Evolutionary conservation across 1,140 invertebrate genomes (phyloP).

Genomic region (Philotrypesis tridentata): DNA sequence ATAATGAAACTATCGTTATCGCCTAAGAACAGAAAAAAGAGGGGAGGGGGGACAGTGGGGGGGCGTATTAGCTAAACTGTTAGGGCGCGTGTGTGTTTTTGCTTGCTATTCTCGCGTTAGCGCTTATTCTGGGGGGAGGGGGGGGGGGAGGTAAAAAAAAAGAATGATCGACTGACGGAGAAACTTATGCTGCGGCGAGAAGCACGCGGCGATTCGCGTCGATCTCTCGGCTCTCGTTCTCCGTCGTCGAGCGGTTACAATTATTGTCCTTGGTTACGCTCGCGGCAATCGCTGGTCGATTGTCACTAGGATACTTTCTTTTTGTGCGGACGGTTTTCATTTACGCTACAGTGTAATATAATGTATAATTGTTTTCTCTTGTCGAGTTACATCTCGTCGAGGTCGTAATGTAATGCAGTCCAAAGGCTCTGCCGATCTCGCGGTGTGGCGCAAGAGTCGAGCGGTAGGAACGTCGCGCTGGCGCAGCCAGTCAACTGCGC

Average conservation of each 20-base stretch:
- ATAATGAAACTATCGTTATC: constrained; percentile 42
- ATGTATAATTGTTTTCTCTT: constrained; percentile 18
- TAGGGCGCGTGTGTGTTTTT: constrained; percentile 17
- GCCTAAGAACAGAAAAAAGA: constrained; percentile 37
- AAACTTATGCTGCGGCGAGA: not conserved
- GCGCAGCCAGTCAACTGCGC: no score
- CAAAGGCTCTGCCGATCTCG: constrained; percentile 26
- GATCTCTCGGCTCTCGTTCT: not conserved
- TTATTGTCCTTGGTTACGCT: constrained; percentile 42
- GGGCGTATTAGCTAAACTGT: not conserved
- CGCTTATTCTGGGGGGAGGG: not conserved
- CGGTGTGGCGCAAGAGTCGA: not conserved
- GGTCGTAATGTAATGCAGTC: not conserved
- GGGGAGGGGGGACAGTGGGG: no score
- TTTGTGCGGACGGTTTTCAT: constrained; percentile 29
- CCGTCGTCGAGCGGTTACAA: constrained; percentile 24
- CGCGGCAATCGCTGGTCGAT: constrained; percentile 27
- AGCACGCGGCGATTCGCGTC: not conserved
- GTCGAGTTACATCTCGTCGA: constrained; percentile 8
- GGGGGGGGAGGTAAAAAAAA: no score
- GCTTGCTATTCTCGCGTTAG: constrained; percentile 1
- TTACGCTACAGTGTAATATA: not conserved
- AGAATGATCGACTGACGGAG: constrained; percentile 22
- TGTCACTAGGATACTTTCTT: constrained; percentile 34
- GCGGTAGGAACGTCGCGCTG: no score